phyloP scores from a whole-genome alignment of 2,888 invertebrate genomes.

The Axea sp. region DNA sequence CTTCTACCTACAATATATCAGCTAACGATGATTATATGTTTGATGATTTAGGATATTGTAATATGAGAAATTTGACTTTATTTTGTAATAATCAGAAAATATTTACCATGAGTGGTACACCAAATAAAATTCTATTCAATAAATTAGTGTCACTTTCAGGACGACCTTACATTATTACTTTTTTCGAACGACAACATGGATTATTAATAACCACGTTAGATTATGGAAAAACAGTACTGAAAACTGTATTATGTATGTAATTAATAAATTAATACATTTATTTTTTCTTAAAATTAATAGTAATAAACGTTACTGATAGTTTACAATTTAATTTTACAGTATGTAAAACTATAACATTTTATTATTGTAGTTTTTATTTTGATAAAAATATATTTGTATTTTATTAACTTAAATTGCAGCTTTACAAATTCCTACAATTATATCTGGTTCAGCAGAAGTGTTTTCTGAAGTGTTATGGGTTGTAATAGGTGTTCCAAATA shows the following conservation, averaged over 20 bases:
- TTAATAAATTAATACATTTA: constrained; percentile 6
- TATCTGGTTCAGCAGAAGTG: constrained; percentile 62
- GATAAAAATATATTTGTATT: too few relatives aligned
- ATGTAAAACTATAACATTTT: too few relatives aligned
- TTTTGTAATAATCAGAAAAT: constrained; percentile 6
- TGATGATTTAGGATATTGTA: constrained; percentile 48
- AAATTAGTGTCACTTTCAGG: constrained; percentile 6
- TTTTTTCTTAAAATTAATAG: too few relatives aligned
- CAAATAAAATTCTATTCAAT: not conserved
- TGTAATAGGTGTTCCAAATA: constrained; percentile 57
- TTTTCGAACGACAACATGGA: constrained; percentile 46
- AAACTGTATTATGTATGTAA: constrained; percentile 33
- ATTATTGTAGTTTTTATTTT: too few relatives aligned
- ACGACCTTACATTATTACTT: constrained; percentile 1
- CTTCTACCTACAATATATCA: too few relatives aligned
- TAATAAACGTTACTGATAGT: too few relatives aligned
- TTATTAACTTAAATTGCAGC: too few relatives aligned
- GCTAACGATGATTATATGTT: too few relatives aligned
- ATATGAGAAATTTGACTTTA: not conserved
- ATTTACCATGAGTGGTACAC: too few relatives aligned
- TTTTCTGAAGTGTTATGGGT: constrained; percentile 67
- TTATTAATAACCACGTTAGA: constrained; percentile 41
- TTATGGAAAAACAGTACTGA: constrained; percentile 10
- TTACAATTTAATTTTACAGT: too few relatives aligned
- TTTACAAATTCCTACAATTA: constrained; percentile 64